Base-by-base conservation (phyloP, 2,797 vertebrate genomes). In the Characodon lateralis region DNA sequence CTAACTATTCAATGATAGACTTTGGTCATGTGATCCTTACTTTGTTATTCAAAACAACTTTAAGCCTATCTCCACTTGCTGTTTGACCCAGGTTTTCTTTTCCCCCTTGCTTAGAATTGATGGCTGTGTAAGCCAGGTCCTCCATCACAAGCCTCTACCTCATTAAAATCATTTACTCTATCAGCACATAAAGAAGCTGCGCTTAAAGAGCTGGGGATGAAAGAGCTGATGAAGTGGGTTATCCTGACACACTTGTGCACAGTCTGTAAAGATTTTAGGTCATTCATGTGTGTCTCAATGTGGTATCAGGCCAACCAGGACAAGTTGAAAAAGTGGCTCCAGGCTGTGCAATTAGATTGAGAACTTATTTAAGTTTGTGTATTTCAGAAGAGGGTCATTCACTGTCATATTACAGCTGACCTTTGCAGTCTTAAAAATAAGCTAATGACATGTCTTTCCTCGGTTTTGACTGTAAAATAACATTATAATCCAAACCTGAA, bases 281-380 rank as follows among this genome's bases (percentile, higher is more conserved):
- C 80, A 69, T 86, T 89, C n/a, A 43, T 59, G 79, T 80, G 81
- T 78, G 76, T 76, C 66, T 88, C 53, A 74, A 79, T 83, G 72
- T 18, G 43, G 68, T 41, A 75, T 76, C 63, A 48, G 2, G 77
- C 59, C 68, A 24, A 71, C 66, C 82, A 77, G 82, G 70, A 80
- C 35, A 73, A 56, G 78, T 83, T 82, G 35, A 59, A 77, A 78
- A 79, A 59, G 66, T 65, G 72, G 78, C 81, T 83, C 18, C 46
- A 55, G 83, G 83, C 84, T 83, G 74, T 85, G 79, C 87, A 88
- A 89, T 92, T 89, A 90, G 81, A 87, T 24, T 8, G 56, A 90
- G 83, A 83, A 82, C 88, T 93, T 92, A 93, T 94, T 92, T 93
- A 92, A 76, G 74, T 87, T 56, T 87, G 78, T 84, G 80, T 78